A percentile compares a stretch with the other conserved stretches of the same genome.
Conservation (phyloP, 2,888 invertebrate species). For the Lasioglossum calceatum region DNA sequence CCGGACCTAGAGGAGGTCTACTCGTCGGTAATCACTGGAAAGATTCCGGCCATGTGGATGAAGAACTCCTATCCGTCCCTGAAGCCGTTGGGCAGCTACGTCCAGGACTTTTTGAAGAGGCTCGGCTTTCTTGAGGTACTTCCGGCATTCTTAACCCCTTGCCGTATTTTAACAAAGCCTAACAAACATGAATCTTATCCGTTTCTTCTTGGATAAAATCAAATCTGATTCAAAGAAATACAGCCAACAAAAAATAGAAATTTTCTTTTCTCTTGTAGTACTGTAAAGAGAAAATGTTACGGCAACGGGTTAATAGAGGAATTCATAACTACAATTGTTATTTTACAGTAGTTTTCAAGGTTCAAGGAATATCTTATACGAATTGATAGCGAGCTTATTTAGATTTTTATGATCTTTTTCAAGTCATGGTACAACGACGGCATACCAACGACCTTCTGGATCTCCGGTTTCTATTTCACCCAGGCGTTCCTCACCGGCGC, state of each 20-base stretch:
- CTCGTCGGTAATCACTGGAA: constrained; percentile 93
- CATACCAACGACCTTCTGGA: constrained; percentile 94
- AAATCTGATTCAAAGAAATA: no score
- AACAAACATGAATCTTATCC: no score
- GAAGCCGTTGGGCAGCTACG: constrained; percentile 95
- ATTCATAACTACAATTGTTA: no score
- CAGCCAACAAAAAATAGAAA: no score
- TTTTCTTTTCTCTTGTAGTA: no score
- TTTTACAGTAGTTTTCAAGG: no score
- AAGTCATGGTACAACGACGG: constrained; percentile 93
- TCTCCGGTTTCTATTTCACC: constrained; percentile 97
- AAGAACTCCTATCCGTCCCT: constrained; percentile 95
- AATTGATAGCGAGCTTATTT: background rate
- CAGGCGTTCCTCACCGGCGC: constrained; percentile 98
- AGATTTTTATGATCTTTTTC: constrained; percentile 35
- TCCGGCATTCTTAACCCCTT: background rate
- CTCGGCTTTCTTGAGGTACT: constrained; percentile 93
- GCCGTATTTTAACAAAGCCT: no score
- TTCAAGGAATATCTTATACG: background rate
- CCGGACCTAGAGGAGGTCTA: constrained; percentile 93
- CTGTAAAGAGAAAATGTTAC: no score
- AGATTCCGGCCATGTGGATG: constrained; percentile 94
- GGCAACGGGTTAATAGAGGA: no score
- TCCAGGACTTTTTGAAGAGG: constrained; percentile 93
- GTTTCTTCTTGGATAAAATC: no score